Percentiles rank a stretch among this genome's conserved stretches.
Conservation (phyloP, 2,888 invertebrate genomes). For the Netelia virgata region DNA sequence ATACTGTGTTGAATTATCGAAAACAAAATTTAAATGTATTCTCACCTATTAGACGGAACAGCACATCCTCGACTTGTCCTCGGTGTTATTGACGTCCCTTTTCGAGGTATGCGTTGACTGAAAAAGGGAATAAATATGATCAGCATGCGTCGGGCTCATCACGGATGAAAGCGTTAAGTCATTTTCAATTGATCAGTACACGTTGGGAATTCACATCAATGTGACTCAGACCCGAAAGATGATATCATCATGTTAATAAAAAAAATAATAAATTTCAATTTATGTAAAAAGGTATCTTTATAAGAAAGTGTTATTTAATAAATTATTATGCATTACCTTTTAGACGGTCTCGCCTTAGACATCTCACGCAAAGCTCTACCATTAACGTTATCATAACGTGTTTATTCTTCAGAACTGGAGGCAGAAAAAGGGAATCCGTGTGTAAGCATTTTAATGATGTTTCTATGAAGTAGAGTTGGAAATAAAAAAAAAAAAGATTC, state of each 20-base stretch:
- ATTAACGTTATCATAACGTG: constrained; percentile 42
- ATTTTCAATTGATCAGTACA: too few relatives aligned
- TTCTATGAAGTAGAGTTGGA: background rate
- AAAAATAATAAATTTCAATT: constrained; percentile 44
- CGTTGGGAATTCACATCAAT: constrained; percentile 74
- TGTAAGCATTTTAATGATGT: background rate
- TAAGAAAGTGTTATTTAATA: background rate
- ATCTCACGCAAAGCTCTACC: background rate
- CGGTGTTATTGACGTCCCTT: too few relatives aligned
- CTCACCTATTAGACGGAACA: too few relatives aligned
- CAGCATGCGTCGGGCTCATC: too few relatives aligned
- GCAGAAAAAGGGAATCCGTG: background rate
- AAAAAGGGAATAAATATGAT: too few relatives aligned
- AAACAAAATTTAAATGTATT: too few relatives aligned
- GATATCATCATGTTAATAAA: constrained; percentile 68
- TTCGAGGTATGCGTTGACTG: too few relatives aligned
- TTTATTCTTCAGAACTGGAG: constrained; percentile 38
- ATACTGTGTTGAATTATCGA: too few relatives aligned
- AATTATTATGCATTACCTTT: constrained; percentile 34
- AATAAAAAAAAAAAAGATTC: background rate
- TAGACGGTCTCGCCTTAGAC: background rate
- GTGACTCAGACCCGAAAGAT: constrained; percentile 76
- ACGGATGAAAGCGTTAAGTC: too few relatives aligned
- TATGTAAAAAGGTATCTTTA: background rate
- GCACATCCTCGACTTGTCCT: too few relatives aligned